Base-by-base conservation (phyloP, 2,888 invertebrate genomes). In the Coelinius sp. region DNA sequence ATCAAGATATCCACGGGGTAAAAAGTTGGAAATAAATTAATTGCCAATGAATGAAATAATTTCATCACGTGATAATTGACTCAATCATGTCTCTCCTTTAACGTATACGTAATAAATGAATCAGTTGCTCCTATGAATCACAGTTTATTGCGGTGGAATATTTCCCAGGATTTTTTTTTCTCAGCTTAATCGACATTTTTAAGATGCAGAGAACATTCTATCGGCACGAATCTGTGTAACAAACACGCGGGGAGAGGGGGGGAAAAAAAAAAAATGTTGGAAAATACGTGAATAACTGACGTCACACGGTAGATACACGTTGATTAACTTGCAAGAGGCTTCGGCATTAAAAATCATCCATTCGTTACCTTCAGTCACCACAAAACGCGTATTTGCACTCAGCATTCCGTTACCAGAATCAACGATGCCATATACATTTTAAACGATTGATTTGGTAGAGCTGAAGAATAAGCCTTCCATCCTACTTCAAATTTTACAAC, bases 321-420 rank as follows among this genome's bases (percentile, higher is more conserved):
- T 38, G 41, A 41, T 63, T 24, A 41, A 24, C n/a, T 41, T 63
- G 41, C 63, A 38, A 41, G 41, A 41, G 38, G 12, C 8, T 41
- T 25, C 24, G 5, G 8, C 59, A 10, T 25, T 31, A 8, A 56
- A 52, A 22, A 41, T 56, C 35, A 52, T 63, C 62, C 38, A 27
- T 31, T 44, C 41, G 44, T 72, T 63, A 68, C 63, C 68, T 68
- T 20, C 17, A 52, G 68, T 41, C 41, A 41, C 46, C 25, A 72
- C 41, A 56, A 59, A 31, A 59, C 35, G 68, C 35, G 46, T 53
- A 52, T 72, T 72, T 68, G 68, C 72, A 72, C 64, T 68, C 64
- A 38, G 64, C 52, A 72, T 68, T 72, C 68, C 44, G 72, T 64
- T 72, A 72, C 53, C 38, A 8, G 68, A 53, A 72, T 44, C 52